phyloP scores from a whole-genome alignment of 2,113 vertebrate genomes.

The Charadrius vociferus region DNA sequence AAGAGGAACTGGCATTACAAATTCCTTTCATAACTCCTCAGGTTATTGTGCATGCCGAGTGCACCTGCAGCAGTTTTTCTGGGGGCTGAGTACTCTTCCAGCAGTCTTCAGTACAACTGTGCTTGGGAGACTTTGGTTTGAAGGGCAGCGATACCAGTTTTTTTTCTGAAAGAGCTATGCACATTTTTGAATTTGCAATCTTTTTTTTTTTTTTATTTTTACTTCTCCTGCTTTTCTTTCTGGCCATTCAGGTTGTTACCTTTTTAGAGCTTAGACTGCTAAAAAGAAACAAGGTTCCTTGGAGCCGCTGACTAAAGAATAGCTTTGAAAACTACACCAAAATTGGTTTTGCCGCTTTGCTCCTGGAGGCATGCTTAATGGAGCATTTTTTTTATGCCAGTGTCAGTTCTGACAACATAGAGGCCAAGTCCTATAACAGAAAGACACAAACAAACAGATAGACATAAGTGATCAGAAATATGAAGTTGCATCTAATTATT shows the following conservation, averaged over 20 bases:
- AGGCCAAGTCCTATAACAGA: background rate
- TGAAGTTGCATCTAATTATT: rapidly evolving
- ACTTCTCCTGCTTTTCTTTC: background rate
- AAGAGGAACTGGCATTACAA: background rate
- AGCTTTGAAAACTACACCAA: background rate
- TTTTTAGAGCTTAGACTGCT: background rate
- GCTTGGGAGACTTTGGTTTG: background rate
- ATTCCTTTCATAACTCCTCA: conserved; percentile 3
- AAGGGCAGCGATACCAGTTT: background rate
- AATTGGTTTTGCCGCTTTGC: background rate
- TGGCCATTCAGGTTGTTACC: background rate
- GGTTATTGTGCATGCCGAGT: background rate
- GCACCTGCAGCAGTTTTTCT: background rate
- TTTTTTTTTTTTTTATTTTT: background rate
- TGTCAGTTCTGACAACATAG: background rate
- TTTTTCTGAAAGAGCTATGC: background rate
- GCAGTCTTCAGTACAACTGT: background rate
- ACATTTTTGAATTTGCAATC: background rate
- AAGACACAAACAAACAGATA: background rate
- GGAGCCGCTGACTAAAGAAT: background rate
- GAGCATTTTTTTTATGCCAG: background rate
- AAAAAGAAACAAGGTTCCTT: background rate
- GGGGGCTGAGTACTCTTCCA: background rate
- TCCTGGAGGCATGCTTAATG: background rate
- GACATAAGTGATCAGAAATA: background rate